Base-by-base conservation (phyloP, 2,888 invertebrate genomes). In the Idaea biselata region DNA sequence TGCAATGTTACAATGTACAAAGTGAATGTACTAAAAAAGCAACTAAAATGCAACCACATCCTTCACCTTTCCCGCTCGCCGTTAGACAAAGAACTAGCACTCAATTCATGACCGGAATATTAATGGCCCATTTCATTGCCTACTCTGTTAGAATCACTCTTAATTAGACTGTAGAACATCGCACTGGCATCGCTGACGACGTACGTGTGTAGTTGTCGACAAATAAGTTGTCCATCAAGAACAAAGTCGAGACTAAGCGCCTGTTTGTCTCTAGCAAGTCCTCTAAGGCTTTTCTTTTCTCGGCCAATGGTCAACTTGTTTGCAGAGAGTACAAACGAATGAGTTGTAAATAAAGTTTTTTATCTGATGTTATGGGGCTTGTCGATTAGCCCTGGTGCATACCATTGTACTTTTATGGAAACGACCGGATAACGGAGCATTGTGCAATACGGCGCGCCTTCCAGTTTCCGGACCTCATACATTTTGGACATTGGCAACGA, bases 401-500 rank as follows among this genome's bases (percentile, higher is more conserved):
- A 72, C 33, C 69, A 77, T 80, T 81, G 79, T 77, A 60, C 60
- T 67, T 72, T 60, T 73, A 68, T 73, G 72, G 74, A 68, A 70
- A 73, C 25, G 25, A 25, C 82, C 83, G 86, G 87, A 85, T 83
- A 78, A 71, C 70, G 74, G 62, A 68, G 73, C 78, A 83, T 83
- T 87, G 84, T 84, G 84, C 81, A 83, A 82, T 73, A 64, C 64
- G 74, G 76, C 84, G 78, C 82, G 71, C 87, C 85, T 76, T 77
- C 72, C 68, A 63, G 76, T 78, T 83, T 86, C 86, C 84, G 80
- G 75, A 69, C 62, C 61, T 55, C 56, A 56, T 18, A 56, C 18
- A 68, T 59, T 55, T 60, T 60, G 25, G 18, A 17, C 44, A 18
- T 17, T 18, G 17, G n/a, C 16, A 16, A 16, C 16, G 18, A 18